Evolutionary conservation across 2,113 vertebrate species (phyloP).

Genomic region (Eptesicus fuscus): DNA sequence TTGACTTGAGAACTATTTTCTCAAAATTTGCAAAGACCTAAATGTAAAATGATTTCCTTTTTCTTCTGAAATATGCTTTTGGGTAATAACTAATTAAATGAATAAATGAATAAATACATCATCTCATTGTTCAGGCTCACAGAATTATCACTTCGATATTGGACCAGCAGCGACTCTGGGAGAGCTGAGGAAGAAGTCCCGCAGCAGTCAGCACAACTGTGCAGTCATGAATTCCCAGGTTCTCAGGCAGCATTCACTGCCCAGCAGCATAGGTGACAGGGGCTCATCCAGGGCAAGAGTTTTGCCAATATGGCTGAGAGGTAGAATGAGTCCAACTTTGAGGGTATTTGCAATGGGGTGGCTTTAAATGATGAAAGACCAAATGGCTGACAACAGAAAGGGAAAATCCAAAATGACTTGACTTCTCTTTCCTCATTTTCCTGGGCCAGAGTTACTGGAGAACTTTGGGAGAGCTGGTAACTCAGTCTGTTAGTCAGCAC

Average conservation of each 20-base stretch:
- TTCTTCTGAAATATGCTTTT: background rate
- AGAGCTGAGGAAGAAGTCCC: fast-evolving
- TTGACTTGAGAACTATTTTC: background rate
- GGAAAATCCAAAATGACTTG: background rate
- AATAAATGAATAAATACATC: background rate
- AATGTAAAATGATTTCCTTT: background rate
- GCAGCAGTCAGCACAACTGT: too few species aligned
- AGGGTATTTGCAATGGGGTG: background rate
- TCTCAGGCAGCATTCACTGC: background rate
- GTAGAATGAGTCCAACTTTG: background rate
- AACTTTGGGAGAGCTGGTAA: too few species aligned
- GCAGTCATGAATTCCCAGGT: background rate
- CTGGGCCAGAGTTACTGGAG: background rate
- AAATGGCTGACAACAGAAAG: background rate
- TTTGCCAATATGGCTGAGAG: background rate
- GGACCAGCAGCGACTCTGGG: background rate
- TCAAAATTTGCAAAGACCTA: background rate
- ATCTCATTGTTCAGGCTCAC: background rate
- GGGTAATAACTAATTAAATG: background rate
- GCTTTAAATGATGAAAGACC: background rate
- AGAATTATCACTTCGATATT: background rate
- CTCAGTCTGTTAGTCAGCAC: background rate
- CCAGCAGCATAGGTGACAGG: too few species aligned
- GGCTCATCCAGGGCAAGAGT: background rate
- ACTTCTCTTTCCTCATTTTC: background rate